Evolutionary conservation across 2,888 invertebrate genomes (phyloP).

Genomic region (Stenodera caucasica): DNA sequence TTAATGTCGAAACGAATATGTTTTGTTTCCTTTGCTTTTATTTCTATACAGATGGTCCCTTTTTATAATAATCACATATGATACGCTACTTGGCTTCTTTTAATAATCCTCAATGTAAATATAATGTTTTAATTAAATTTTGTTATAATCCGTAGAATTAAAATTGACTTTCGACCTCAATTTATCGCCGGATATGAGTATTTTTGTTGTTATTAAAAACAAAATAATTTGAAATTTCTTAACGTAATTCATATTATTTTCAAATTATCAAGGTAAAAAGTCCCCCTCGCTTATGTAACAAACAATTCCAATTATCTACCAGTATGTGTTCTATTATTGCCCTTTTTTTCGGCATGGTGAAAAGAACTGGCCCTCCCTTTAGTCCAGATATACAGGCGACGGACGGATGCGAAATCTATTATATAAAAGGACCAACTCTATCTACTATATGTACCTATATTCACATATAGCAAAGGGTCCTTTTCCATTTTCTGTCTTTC

Average conservation of each 20-base stretch:
- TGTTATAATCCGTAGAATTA: background rate
- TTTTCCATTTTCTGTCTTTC: constrained; percentile 26
- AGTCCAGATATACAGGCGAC: background rate
- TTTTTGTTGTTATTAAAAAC: background rate
- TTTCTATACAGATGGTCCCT: background rate
- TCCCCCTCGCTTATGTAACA: background rate
- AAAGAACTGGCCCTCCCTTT: constrained; percentile 5
- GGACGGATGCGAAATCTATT: constrained; percentile 21
- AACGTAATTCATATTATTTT: background rate
- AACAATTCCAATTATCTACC: background rate
- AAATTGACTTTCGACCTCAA: background rate
- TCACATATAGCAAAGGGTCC: constrained; percentile 27
- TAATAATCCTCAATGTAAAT: background rate
- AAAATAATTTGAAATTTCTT: background rate
- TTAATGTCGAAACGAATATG: constrained; percentile 24
- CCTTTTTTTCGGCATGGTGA: background rate
- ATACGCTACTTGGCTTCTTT: constrained; percentile 1
- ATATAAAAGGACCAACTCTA: constrained; percentile 9
- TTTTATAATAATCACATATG: background rate
- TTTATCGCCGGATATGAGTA: background rate
- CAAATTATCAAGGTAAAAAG: background rate
- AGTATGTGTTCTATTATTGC: constrained; percentile 8
- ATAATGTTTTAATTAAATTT: background rate
- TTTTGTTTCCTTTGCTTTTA: background rate
- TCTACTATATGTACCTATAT: constrained; percentile 10